Conservation (phyloP, 2,888 invertebrate genomes). For the Rhingia rostrata region DNA sequence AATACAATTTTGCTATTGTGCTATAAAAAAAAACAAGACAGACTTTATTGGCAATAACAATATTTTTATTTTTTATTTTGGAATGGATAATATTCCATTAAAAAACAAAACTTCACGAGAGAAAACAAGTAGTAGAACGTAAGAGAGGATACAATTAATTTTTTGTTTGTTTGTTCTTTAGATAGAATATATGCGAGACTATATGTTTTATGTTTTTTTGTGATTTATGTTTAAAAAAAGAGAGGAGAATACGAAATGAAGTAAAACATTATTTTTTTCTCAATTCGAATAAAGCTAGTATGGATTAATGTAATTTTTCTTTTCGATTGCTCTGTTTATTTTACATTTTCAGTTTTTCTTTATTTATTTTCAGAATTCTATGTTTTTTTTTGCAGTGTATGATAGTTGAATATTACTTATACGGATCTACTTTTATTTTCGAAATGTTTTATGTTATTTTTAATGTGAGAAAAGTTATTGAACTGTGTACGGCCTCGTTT, state of each 20-base stretch:
- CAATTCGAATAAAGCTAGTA: slow-evolving; percentile 51
- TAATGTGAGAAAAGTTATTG: slow-evolving; percentile 39
- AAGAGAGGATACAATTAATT: slow-evolving; percentile 38
- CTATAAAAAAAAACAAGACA: slow-evolving; percentile 49
- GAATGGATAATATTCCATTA: slow-evolving; percentile 19
- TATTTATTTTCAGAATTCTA: slow-evolving; percentile 64
- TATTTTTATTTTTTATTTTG: slow-evolving; percentile 28
- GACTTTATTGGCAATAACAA: slow-evolving; percentile 62
- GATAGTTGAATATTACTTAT: slow-evolving; percentile 50
- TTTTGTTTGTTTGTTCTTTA: slow-evolving; percentile 24
- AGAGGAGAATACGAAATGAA: slow-evolving; percentile 27
- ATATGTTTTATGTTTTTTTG: slow-evolving; percentile 70
- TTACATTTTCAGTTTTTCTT: slow-evolving; percentile 23
- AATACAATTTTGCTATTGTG: slow-evolving; percentile 68
- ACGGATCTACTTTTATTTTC: slow-evolving; percentile 42
- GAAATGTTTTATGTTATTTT: slow-evolving; percentile 56
- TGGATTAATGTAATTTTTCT: slow-evolving; percentile 36
- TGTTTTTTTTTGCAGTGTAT: slow-evolving; percentile 14
- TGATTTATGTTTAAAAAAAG: slow-evolving; percentile 72
- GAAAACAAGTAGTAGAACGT: slow-evolving; percentile 30
- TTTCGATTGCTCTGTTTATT: slow-evolving; percentile 54
- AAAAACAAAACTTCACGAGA: slow-evolving; percentile 8
- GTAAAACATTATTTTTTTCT: slow-evolving; percentile 29
- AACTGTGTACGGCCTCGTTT: slow-evolving; percentile 70
- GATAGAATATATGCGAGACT: slow-evolving; percentile 60